Evolutionary conservation across 2,797 vertebrate species (phyloP).

Genomic region (Ambastaia sidthimunki): DNA sequence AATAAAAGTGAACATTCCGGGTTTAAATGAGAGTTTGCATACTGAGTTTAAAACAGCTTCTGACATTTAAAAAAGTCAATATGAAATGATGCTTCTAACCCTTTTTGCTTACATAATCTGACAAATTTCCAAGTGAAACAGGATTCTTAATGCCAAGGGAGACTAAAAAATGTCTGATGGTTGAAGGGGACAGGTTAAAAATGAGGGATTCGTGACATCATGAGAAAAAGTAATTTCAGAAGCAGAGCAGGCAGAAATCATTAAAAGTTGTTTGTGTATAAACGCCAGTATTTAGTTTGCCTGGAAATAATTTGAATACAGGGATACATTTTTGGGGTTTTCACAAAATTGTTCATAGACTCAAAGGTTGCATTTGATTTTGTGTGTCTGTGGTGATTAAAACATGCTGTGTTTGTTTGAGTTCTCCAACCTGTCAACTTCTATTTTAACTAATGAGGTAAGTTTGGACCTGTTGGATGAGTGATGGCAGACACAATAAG

Average conservation of each 20-base stretch:
- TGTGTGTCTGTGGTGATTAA: too few species aligned
- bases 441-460: too few species aligned
- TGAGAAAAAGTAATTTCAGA: background rate
- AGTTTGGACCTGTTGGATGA: too few species aligned
- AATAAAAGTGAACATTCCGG: constrained; percentile 23
- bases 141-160: background rate
- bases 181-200: background rate
- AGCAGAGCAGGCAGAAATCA: background rate
- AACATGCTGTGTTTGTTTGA: too few species aligned
- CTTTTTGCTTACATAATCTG: background rate
- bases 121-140: background rate
- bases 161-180: background rate
- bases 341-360: too few species aligned
- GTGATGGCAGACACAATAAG: too few species aligned
- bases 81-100: background rate
- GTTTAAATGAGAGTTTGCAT: constrained; percentile 16
- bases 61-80: constrained; percentile 32
- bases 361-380: too few species aligned
- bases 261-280: too few species aligned
- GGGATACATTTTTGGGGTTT: too few species aligned
- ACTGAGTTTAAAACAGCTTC: background rate
- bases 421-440: too few species aligned
- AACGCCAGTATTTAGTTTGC: too few species aligned
- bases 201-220: background rate
- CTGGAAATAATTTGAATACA: too few species aligned